These are phyloP conservation scores for Scomberomorus guttatus DNA, from an alignment of 2,797 vertebrate genomes.

Conservation along the genomic window DNA sequence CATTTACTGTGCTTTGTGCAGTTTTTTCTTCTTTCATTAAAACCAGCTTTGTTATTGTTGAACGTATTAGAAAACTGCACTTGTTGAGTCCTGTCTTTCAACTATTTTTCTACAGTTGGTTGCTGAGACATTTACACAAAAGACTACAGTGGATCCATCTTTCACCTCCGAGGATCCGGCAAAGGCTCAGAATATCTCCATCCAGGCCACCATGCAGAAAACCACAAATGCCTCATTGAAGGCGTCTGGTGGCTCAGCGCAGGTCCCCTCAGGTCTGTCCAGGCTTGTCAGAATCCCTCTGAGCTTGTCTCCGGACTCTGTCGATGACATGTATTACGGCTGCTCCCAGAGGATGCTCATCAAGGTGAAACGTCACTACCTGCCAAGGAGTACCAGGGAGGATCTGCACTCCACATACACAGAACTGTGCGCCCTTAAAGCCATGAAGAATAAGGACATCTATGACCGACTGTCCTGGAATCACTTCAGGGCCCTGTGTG, in stretches of 20 bases:
- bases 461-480: conserved; percentile 42
- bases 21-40: not conserved
- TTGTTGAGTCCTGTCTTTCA: not conserved
- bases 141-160: not conserved
- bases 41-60: not conserved
- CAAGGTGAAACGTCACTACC: conserved; percentile 51
- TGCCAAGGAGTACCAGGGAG: conserved; percentile 15
- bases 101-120: conserved; percentile 2
- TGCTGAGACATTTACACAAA: not conserved
- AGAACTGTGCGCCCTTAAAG: conserved; percentile 30
- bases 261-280: not conserved
- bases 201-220: not conserved
- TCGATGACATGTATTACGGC: conserved; percentile 62
- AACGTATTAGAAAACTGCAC: not conserved
- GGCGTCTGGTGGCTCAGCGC: not conserved
- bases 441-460: conserved; percentile 30
- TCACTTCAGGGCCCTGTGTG: conserved; percentile 57
- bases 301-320: conserved; percentile 43
- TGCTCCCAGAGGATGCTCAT: conserved; percentile 59
- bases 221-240: not conserved
- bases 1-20: too few relatives aligned
- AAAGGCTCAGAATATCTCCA: not conserved
- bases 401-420: conserved; percentile 25
- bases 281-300: conserved; percentile 18
- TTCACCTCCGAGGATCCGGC: not conserved